A percentile compares a stretch with the other conserved stretches of the same genome.
Conservation (phyloP, 2,113 vertebrate species). For the Rhineura floridana region DNA sequence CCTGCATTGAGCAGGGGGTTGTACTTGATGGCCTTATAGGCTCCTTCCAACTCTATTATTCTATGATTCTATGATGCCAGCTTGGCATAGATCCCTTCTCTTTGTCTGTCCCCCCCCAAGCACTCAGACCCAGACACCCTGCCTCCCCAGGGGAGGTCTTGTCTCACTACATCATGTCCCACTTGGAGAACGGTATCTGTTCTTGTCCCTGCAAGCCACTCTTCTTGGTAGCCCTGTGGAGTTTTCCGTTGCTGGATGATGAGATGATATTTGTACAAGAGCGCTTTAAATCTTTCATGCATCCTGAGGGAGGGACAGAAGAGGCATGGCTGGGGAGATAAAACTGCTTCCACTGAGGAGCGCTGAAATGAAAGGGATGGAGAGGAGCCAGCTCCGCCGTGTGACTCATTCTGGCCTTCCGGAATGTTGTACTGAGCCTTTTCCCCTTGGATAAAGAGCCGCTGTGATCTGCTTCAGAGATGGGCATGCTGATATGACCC, state of each 20-base stretch:
- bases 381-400: conserved; percentile 2
- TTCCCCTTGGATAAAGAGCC: conserved; percentile 8
- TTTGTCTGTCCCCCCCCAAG: no score
- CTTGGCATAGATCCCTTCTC: background rate
- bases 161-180: background rate
- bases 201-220: background rate
- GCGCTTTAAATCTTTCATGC: conserved; percentile 20
- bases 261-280: background rate
- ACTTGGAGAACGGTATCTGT: background rate
- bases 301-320: background rate
- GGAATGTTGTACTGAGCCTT: background rate
- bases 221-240: background rate
- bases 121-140: background rate
- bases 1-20: no score
- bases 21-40: no score
- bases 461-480: conserved; percentile 1
- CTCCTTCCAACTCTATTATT: no score
- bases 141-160: no score
- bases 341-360: conserved; percentile 14
- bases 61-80: background rate
- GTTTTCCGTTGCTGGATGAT: fast-evolving
- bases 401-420: conserved; percentile 24
- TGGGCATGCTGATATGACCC: fast-evolving
- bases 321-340: background rate
- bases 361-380: background rate